Evolutionary conservation across 2,797 vertebrate genomes (phyloP), one percentile per base, ranked within the genome.

Genomic region (Ptychadena robeensis): DNA sequence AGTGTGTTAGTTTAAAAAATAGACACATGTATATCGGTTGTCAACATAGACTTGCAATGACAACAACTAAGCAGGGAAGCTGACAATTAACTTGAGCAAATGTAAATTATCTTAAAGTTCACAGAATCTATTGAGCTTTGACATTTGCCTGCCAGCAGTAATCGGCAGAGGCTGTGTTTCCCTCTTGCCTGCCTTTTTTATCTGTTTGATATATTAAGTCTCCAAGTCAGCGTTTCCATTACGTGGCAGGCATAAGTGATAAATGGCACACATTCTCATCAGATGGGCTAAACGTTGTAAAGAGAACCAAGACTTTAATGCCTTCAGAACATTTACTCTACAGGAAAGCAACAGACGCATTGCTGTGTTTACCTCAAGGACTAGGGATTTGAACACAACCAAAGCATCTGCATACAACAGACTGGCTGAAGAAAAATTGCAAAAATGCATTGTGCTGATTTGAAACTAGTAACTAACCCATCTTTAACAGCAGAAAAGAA

Each of bases 71-170:
- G 59, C 59, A 61, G 59, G 12, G 63, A 35, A 69, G 37, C 38
- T 74, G 73, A 64, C 59, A 38, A 28, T 38, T 65, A 30, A 61
- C 57, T 76, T 66, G 9, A 69, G 32, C 1, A 8, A 25, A 70
- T 59, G 27, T 34, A 18, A 22, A 14, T 73, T 65, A 64, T 4
- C 37, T 61, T 63, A 57, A 80, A 37, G 35, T 48, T 25, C 59
- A 71, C 9, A 25, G 9, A 27, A 30, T 65, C 22, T 65, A 80
- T 44, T 32, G 30, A 64, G 7, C 57, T 22, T 32, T 72, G 69
- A 44, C 68, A 65, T 80, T 80, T 71, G 34, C 35, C 61, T 71
- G 48, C 71, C 66, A 80, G 67, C 30, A n/a, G 27, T 28, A 68
- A 69, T 25, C 61, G 57, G 38, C 61, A 48, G 30, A 40, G 22